These are phyloP conservation scores for Paradoxurus hermaphroditus DNA, from an alignment of 2,113 vertebrate genomes.

Conservation along the genomic window DNA sequence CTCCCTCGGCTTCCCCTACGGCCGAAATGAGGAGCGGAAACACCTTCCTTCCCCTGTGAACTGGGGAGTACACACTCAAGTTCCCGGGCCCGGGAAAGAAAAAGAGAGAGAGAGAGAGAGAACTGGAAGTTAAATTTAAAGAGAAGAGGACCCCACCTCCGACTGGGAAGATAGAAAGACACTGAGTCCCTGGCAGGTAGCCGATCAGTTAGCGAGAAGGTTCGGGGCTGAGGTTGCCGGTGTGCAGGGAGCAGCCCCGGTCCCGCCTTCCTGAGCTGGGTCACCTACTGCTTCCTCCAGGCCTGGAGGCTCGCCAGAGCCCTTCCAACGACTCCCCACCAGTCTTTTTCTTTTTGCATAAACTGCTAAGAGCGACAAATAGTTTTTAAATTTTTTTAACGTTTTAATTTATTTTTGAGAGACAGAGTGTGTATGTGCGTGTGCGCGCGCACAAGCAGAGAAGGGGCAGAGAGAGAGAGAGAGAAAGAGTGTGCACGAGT, in stretches of 20 bases:
- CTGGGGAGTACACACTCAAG: too few species aligned
- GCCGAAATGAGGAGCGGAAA: not conserved
- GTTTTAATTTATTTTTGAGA: too few species aligned
- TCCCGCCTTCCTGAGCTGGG: not conserved
- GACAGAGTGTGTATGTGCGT: rapidly evolving
- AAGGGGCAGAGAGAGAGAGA: too few species aligned
- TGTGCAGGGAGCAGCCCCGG: rapidly evolving
- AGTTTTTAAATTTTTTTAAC: not conserved
- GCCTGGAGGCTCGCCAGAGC: not conserved
- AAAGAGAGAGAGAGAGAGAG: not conserved
- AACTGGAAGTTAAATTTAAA: not conserved
- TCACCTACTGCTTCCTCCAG: not conserved
- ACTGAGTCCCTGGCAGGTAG: not conserved
- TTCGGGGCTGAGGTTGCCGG: not conserved
- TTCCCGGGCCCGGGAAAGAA: not conserved
- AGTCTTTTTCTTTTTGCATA: not conserved
- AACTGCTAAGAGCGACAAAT: not conserved
- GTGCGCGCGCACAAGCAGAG: too few species aligned
- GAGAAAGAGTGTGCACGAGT: too few species aligned
- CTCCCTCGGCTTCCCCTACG: not conserved
- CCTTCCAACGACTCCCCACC: not conserved
- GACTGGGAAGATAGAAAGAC: not conserved
- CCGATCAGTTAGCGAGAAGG: not conserved
- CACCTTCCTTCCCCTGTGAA: not conserved
- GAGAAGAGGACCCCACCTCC: not conserved